phyloP scores from a whole-genome alignment of 2,888 invertebrate species.

The Rosalia funebris region DNA sequence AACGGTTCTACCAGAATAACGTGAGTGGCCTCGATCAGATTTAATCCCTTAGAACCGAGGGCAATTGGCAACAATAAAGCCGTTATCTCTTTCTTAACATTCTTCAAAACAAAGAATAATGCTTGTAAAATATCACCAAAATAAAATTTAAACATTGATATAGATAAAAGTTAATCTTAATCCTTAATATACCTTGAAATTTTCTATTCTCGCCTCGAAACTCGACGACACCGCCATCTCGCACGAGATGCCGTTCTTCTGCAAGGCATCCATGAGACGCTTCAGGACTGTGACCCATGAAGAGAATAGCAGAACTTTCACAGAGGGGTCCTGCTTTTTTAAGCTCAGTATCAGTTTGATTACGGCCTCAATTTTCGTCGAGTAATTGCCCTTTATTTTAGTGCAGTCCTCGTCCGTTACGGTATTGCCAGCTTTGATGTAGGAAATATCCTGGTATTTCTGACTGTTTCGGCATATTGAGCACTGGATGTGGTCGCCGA shows the following conservation, averaged over 20 bases:
- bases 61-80: slow-evolving; percentile 75
- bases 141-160: background rate
- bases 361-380: slow-evolving; percentile 76
- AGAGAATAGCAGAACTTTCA: slow-evolving; percentile 80
- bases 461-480: slow-evolving; percentile 71
- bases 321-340: slow-evolving; percentile 65
- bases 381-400: slow-evolving; percentile 71
- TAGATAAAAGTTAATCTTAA: background rate
- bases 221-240: slow-evolving; percentile 42
- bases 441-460: slow-evolving; percentile 65
- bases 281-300: slow-evolving; percentile 67
- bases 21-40: slow-evolving; percentile 82
- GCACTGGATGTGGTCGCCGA: slow-evolving; percentile 60
- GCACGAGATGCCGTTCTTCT: slow-evolving; percentile 65
- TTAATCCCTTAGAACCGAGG: slow-evolving; percentile 80
- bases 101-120: slow-evolving; percentile 56
- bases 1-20: slow-evolving; percentile 80
- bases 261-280: slow-evolving; percentile 67
- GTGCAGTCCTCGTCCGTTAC: slow-evolving; percentile 48
- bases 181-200: slow-evolving; percentile 14
- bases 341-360: slow-evolving; percentile 70
- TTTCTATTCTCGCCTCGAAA: slow-evolving; percentile 20
- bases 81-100: slow-evolving; percentile 62
- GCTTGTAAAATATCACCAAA: too few relatives aligned
- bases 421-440: slow-evolving; percentile 56